phyloP scores from a whole-genome alignment of 2,113 vertebrate species.

The Erinaceus europaeus region DNA sequence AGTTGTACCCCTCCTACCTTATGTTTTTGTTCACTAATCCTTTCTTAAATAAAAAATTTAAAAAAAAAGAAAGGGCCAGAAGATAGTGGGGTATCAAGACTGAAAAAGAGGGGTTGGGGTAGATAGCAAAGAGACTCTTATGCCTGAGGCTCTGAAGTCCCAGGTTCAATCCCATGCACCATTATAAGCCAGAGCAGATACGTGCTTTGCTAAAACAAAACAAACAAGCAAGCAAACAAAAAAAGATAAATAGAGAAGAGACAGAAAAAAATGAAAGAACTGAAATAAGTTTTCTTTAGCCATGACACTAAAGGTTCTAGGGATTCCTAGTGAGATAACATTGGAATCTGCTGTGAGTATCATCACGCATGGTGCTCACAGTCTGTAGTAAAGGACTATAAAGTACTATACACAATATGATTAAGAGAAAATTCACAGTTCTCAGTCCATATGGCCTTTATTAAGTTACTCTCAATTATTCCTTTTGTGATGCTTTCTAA shows the following conservation, averaged over 20 bases:
- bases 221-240: neutral
- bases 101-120: no score
- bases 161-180: no score
- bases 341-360: neutral
- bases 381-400: neutral
- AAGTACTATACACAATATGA: neutral
- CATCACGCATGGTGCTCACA: neutral
- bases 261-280: no score
- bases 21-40: no score
- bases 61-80: no score
- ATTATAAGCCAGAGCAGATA: no score
- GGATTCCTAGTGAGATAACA: neutral
- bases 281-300: neutral
- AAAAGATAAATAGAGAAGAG: no score
- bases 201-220: neutral
- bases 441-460: neutral
- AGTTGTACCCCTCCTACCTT: no score
- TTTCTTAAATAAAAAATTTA: no score
- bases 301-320: neutral
- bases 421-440: slow-evolving; percentile 20
- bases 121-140: no score
- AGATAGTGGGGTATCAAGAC: no score
- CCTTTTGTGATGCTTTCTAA: slow-evolving; percentile 3
- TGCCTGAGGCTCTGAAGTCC: no score
- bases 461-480: slow-evolving; percentile 21